A percentile compares a stretch with the other conserved stretches of the same genome.
phyloP scores from a whole-genome alignment of 2,797 vertebrate species.

The Phyllotis vaccarum region DNA sequence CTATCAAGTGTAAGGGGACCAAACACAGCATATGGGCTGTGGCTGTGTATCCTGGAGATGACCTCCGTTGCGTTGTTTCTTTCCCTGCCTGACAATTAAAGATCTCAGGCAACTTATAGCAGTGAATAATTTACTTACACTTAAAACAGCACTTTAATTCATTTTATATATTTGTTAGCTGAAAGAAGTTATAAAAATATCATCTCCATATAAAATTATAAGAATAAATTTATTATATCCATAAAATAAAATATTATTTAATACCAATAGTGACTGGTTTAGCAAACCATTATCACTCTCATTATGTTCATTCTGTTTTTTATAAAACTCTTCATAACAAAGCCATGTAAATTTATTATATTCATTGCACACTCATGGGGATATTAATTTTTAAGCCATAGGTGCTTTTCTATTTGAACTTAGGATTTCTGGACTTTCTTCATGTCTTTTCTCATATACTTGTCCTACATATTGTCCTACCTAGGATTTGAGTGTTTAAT shows the following conservation, averaged over 20 bases:
- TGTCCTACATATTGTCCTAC: background rate
- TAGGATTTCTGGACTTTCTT: background rate
- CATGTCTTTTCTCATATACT: background rate
- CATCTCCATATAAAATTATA: slow-evolving; percentile 18
- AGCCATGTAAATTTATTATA: background rate
- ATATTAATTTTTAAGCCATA: background rate
- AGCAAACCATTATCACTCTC: slow-evolving; percentile 2
- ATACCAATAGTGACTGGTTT: background rate
- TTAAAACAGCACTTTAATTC: background rate
- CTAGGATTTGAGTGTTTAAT: background rate
- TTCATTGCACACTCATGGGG: background rate
- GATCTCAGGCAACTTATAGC: background rate
- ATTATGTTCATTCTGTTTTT: background rate
- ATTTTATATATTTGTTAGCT: slow-evolving; percentile 38
- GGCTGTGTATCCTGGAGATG: background rate
- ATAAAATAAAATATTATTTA: slow-evolving; percentile 15
- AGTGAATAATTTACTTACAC: slow-evolving; percentile 23
- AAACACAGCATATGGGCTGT: background rate
- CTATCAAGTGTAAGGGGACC: slow-evolving; percentile 10
- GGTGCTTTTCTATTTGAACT: background rate
- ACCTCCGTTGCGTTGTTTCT: background rate
- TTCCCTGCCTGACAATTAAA: slow-evolving; percentile 34
- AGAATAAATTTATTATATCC: background rate
- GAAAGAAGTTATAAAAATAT: slow-evolving; percentile 49
- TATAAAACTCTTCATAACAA: background rate